Conservation (phyloP, 37 sponge, comb jelly and placozoan species). For the Halichondria panicea region DNA sequence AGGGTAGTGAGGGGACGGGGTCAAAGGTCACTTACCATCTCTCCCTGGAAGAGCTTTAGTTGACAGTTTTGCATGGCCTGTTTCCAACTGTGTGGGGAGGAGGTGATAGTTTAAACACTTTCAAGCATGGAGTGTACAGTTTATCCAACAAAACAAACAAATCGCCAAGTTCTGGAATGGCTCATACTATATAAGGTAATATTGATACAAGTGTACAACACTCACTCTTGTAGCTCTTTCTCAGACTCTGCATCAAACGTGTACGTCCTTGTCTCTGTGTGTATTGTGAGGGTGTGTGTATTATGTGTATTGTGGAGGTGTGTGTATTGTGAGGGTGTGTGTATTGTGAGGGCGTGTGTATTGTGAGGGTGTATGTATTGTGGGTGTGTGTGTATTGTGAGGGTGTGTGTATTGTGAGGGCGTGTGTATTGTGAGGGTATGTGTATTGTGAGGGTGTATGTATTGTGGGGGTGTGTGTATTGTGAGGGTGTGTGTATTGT, state of each 20-base stretch:
- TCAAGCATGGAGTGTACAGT: not conserved
- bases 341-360: too few species aligned
- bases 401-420: conserved; percentile 6
- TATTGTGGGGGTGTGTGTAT: conserved; percentile 11
- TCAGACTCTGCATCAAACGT: conserved; percentile 80
- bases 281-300: not conserved
- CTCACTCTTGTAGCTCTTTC: conserved; percentile 68
- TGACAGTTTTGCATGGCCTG: conserved; percentile 68
- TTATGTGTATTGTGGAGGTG: conserved; percentile 21
- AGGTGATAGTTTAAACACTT: not conserved
- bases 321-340: not conserved
- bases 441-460: conserved; percentile 10
- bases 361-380: too few species aligned
- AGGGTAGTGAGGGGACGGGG: not conserved
- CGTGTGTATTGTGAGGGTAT: conserved; percentile 8
- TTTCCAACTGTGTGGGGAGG: conserved; percentile 43
- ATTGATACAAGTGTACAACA: not conserved
- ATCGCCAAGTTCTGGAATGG: not conserved
- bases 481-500: conserved; percentile 6
- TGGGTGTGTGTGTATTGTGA: conserved; percentile 36
- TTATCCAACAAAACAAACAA: not conserved
- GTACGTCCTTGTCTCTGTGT: conserved; percentile 66
- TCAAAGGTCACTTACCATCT: conserved; percentile 16
- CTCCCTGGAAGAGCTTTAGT: conserved; percentile 61
- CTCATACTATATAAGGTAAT: not conserved